Percentiles rank a stretch among this genome's conserved stretches.
Conservation (phyloP, 2,888 invertebrate genomes). For the Phorcus lineatus region DNA sequence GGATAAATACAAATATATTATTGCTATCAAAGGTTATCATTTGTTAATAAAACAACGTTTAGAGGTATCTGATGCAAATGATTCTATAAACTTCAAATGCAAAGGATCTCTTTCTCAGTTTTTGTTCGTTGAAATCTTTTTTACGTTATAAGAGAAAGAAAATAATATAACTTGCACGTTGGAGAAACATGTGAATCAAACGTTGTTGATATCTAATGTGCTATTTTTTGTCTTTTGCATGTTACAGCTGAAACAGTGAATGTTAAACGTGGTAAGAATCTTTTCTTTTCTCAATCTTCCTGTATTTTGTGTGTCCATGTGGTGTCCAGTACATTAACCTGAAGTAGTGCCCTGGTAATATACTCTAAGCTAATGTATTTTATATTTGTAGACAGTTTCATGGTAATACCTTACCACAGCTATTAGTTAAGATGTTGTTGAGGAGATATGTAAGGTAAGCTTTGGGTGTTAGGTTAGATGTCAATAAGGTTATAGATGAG, state of each 20-base stretch:
- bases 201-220: neutral
- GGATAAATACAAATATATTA: neutral
- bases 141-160: neutral
- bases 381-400: neutral
- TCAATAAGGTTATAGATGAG: too few species aligned
- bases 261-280: constrained; percentile 31
- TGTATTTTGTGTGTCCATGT: neutral
- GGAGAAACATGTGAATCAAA: neutral
- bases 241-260: constrained; percentile 24
- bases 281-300: constrained; percentile 6
- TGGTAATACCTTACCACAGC: too few species aligned
- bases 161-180: neutral
- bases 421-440: too few species aligned
- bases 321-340: neutral
- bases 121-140: neutral
- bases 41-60: too few species aligned
- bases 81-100: too few species aligned
- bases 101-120: too few species aligned
- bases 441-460: too few species aligned
- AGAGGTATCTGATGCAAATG: too few species aligned
- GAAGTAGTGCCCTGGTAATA: too few species aligned
- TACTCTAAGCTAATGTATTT: too few species aligned
- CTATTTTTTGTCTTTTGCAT: constrained; percentile 2
- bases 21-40: too few species aligned
- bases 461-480: too few species aligned